Conservation (phyloP, 2,113 vertebrate species). For the Microtus oregoni region DNA sequence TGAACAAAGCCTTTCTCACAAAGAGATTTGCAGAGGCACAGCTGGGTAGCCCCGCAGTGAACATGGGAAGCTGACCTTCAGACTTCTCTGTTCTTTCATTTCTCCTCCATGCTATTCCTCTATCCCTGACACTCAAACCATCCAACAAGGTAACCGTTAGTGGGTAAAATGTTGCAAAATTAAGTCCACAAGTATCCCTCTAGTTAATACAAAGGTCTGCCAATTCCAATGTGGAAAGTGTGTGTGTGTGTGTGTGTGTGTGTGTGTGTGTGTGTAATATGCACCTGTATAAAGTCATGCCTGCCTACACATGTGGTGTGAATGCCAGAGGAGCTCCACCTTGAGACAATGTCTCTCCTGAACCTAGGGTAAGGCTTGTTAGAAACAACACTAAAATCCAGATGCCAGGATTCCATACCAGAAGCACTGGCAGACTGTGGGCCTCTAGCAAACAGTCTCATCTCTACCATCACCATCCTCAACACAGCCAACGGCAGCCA, state of each 20-base stretch:
- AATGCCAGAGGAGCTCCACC: not conserved
- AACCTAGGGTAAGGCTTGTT: not conserved
- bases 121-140: not conserved
- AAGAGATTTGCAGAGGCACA: not conserved
- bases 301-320: not conserved
- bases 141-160: not conserved
- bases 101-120: not conserved
- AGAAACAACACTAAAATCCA: conserved; percentile 14
- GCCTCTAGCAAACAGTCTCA: not conserved
- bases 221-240: not conserved
- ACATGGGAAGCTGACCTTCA: not conserved
- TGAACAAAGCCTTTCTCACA: conserved; percentile 44
- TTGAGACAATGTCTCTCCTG: not conserved
- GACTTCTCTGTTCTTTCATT: not conserved
- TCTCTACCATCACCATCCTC: not conserved
- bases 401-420: not conserved
- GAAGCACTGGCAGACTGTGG: not conserved
- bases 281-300: not conserved
- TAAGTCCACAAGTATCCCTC: not conserved
- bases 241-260: not conserved
- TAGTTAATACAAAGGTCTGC: not conserved
- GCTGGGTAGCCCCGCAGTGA: not conserved
- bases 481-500: not conserved
- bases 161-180: not conserved
- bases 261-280: not conserved